Conservation (phyloP, 2,888 invertebrate species). For the Aleiodes alternator region DNA sequence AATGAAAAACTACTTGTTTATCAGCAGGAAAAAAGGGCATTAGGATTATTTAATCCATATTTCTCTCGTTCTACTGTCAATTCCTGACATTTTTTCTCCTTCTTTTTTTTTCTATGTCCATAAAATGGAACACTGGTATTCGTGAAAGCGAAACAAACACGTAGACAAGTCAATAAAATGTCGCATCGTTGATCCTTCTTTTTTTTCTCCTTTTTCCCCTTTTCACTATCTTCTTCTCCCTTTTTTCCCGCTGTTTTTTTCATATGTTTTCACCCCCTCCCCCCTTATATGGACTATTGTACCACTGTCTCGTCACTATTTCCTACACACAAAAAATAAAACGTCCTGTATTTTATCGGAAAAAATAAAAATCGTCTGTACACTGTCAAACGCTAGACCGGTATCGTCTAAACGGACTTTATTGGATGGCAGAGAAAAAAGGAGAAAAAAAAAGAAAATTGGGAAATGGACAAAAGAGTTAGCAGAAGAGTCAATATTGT, state of each 20-base stretch:
- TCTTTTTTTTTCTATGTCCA: constrained; percentile 2
- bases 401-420: constrained; percentile 26
- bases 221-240: neutral
- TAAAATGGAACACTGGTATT: constrained; percentile 20
- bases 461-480: no score
- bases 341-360: constrained; percentile 24
- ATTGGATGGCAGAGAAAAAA: constrained; percentile 2
- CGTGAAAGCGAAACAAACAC: constrained; percentile 19
- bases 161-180: constrained; percentile 26
- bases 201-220: constrained; percentile 2
- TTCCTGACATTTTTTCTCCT: neutral
- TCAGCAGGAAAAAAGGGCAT: neutral
- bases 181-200: constrained; percentile 9
- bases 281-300: neutral
- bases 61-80: constrained; percentile 20
- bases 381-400: constrained; percentile 22
- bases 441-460: neutral
- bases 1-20: neutral
- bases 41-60: constrained; percentile 17
- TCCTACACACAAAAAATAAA: constrained; percentile 8
- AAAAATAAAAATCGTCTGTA: constrained; percentile 26
- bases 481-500: neutral
- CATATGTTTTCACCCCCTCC: neutral
- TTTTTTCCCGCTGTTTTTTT: constrained; percentile 5
- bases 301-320: constrained; percentile 28